Conservation (phyloP, 2,888 invertebrate genomes). For the Tiliacea citrago region DNA sequence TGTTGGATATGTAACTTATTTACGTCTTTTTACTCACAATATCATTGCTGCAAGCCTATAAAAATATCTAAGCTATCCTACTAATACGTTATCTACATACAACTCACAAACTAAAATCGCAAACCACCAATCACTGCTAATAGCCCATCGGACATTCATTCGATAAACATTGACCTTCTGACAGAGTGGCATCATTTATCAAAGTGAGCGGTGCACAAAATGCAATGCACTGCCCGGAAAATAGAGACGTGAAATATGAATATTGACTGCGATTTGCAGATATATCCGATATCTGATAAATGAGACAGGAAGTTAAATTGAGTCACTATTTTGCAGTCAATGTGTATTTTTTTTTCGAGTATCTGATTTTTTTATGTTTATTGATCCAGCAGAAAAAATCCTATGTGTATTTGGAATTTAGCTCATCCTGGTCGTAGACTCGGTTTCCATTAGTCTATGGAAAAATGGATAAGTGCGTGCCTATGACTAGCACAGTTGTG, state of each 20-base stretch:
- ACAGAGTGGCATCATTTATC: constrained; percentile 83
- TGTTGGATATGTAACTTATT: no score
- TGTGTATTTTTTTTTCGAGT: not conserved
- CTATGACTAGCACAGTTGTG: not conserved
- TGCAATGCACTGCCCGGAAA: constrained; percentile 63
- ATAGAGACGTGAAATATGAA: constrained; percentile 58
- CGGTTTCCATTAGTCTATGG: not conserved
- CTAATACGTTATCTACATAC: constrained; percentile 19
- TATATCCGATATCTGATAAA: constrained; percentile 42
- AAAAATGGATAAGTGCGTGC: not conserved
- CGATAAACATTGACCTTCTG: constrained; percentile 79
- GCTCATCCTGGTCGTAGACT: not conserved
- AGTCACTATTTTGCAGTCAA: constrained; percentile 16
- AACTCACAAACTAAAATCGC: constrained; percentile 38
- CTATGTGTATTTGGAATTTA: not conserved
- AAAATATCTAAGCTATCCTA: not conserved
- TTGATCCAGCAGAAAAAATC: not conserved
- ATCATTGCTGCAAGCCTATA: not conserved
- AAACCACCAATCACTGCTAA: constrained; percentile 60
- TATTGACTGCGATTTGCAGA: constrained; percentile 42
- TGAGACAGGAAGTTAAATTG: constrained; percentile 10
- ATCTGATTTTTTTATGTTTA: not conserved
- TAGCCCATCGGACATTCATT: constrained; percentile 75
- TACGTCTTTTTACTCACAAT: no score
- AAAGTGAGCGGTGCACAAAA: constrained; percentile 67